Conservation (phyloP, 2,888 invertebrate species). For the Acanthosepion esculentum region DNA sequence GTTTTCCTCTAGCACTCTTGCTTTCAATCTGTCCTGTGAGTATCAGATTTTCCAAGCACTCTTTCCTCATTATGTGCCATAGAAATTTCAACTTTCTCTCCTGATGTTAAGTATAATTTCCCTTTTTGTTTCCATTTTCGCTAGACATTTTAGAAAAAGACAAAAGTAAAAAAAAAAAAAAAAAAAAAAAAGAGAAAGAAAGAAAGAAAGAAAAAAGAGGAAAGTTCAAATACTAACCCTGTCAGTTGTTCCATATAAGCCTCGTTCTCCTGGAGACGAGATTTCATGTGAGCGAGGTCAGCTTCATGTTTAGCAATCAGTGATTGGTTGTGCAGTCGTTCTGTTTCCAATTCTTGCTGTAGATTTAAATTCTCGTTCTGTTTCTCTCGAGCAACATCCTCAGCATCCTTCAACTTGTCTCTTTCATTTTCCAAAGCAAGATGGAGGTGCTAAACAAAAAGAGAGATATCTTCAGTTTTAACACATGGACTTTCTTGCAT, state of each 20-base stretch:
- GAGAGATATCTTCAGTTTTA: neutral
- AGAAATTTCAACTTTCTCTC: too few species aligned
- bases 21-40: too few species aligned
- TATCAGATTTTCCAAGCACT: too few species aligned
- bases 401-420: constrained; percentile 59
- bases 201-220: neutral
- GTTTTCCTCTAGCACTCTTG: too few species aligned
- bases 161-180: neutral
- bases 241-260: neutral
- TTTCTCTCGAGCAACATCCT: constrained; percentile 62
- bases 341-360: constrained; percentile 63
- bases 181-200: neutral
- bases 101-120: too few species aligned
- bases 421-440: constrained; percentile 65
- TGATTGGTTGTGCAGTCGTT: constrained; percentile 57
- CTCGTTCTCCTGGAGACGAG: constrained; percentile 36
- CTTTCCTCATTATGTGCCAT: too few species aligned
- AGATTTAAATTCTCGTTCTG: constrained; percentile 57
- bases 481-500: neutral
- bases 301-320: constrained; percentile 56
- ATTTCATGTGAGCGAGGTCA: constrained; percentile 55
- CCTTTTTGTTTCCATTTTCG: too few species aligned
- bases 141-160: too few species aligned
- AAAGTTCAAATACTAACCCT: neutral
- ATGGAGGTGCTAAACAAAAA: constrained; percentile 59